Conservation (phyloP, 2,797 vertebrate genomes). For the Micrastur ruficollis region DNA sequence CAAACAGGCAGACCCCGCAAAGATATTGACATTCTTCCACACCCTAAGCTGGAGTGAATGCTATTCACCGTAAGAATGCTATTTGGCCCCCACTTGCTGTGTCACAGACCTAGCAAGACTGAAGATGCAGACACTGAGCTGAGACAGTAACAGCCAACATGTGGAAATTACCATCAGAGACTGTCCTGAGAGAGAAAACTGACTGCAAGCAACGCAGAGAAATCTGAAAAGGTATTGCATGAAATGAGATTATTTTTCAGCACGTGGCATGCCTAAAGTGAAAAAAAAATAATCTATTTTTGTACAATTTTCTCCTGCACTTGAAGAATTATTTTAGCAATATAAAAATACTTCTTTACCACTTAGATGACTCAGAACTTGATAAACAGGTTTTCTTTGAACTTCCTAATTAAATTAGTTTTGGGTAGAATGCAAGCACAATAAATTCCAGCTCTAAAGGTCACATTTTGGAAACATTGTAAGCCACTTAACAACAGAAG, state of each 20-base stretch:
- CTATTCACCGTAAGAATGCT: not conserved
- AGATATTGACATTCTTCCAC: not conserved
- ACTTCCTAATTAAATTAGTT: constrained; percentile 50
- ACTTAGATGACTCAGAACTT: not conserved
- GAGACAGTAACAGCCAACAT: not conserved
- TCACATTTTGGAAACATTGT: constrained; percentile 51
- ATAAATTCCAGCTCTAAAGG: constrained; percentile 55
- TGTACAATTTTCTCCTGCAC: not conserved
- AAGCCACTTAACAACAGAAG: constrained; percentile 51
- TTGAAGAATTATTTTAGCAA: not conserved
- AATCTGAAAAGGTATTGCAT: not conserved
- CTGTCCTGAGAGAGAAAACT: not conserved
- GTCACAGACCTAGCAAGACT: not conserved
- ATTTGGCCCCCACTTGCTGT: not conserved
- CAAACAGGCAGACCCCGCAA: not conserved
- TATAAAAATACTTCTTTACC: not conserved
- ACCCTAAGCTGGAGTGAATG: not conserved
- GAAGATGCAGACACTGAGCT: not conserved
- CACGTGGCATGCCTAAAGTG: not conserved
- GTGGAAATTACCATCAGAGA: not conserved
- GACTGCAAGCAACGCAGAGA: not conserved
- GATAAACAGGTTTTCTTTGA: constrained; percentile 29
- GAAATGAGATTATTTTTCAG: not conserved
- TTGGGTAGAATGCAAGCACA: constrained; percentile 34
- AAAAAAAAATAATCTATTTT: not conserved